Evolutionary conservation across 2,888 invertebrate genomes (phyloP).

Genomic region (Opisthograptis luteolata): DNA sequence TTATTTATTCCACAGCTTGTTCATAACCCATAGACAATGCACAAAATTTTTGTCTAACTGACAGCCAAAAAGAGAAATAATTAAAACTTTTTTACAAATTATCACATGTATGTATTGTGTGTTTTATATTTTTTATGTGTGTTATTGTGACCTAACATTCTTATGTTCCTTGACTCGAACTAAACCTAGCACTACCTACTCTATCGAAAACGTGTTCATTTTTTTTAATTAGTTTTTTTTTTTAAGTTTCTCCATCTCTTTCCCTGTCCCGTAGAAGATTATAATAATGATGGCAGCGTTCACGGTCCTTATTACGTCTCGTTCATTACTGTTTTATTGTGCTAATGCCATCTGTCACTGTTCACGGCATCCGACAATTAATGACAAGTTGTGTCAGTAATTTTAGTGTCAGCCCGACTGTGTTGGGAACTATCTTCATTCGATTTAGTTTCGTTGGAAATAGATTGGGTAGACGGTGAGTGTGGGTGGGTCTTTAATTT

Average conservation of each 20-base stretch:
- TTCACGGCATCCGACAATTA: conserved; percentile 16
- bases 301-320: conserved; percentile 67
- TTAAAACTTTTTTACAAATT: no score
- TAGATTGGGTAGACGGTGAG: neutral
- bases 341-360: conserved; percentile 50
- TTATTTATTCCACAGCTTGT: no score
- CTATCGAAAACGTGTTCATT: no score
- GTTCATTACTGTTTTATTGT: conserved; percentile 75
- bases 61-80: no score
- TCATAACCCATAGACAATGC: no score
- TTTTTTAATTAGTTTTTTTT: no score
- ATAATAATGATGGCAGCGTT: conserved; percentile 61
- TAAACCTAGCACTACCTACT: no score
- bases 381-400: conserved; percentile 23
- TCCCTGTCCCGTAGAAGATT: conserved; percentile 46
- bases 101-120: no score
- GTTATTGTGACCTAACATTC: no score
- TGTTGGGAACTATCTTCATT: conserved; percentile 9
- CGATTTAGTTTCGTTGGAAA: conserved; percentile 7
- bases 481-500: conserved; percentile 2
- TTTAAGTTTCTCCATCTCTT: conserved; percentile 39
- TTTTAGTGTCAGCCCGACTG: conserved; percentile 15
- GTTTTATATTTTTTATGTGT: no score
- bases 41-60: no score
- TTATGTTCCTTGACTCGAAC: no score